Evolutionary conservation across 2,113 vertebrate species (phyloP), one percentile per base, ranked within the genome.

Genomic region (Sceloporus tristichus): DNA sequence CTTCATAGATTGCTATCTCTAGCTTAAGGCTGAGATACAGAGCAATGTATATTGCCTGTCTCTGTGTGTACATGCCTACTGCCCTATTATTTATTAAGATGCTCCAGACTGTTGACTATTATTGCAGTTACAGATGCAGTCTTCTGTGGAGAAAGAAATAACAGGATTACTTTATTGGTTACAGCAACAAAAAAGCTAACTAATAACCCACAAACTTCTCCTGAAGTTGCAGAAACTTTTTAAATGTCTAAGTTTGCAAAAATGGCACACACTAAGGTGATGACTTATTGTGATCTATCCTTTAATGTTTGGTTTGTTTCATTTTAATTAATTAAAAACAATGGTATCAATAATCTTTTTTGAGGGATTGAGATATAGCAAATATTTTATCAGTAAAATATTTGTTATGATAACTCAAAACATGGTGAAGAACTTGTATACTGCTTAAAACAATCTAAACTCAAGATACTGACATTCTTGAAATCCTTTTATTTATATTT

Each of bases 401-500:
- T 48, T 6, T 48, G 5, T 48, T 48, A 21, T 16, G 66, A 21
- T 25, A 38, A 6, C 21, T 42, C 3, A 48, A 48, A 68, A 48
- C 71, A 29, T 66, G 21, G 10, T 56, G 74, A 25, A 88, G 21
- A 76, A 83, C 4, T 38, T 56, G 56, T 21, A 40, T 65, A 62
- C 56, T 65, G 81, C 23, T 75, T 70, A 42, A 56, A 54, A 48
- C 3, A 84, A 84, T 70, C 29, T 42, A 62, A n/a, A 85, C 79
- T 9, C 59, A 25, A 83, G 14, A 0, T 79, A 82, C 53, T 86
- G 27, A 91, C 93, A 81, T 78, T 88, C 88, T 88, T 88, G 75
- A 62, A 65, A 84, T 19, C 80, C n/a, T 1, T 23, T 82, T 40
- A 4, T 38, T 87, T 68, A 86, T 93, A 65, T 27, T 74, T 70